Conservation (phyloP, 2,797 vertebrate genomes). For the Hyperoplus lanceolatus region DNA sequence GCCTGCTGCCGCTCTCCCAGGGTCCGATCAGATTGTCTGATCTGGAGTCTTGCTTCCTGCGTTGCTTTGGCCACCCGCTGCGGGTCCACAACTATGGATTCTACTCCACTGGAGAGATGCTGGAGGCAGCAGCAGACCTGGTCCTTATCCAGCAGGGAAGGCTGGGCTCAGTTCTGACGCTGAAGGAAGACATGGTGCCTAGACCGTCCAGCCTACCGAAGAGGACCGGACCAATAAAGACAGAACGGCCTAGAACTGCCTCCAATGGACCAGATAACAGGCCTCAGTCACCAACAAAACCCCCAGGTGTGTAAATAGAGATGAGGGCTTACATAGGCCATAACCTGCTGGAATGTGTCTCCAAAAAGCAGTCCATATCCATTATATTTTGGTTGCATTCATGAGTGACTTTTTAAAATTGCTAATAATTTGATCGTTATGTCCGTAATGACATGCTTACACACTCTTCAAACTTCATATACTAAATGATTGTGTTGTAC, state of each 20-base stretch:
- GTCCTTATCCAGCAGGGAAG: constrained; percentile 85
- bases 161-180: constrained; percentile 86
- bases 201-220: rapidly evolving
- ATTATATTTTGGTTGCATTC: neutral
- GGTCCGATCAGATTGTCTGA: constrained; percentile 88
- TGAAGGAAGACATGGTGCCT: constrained; percentile 72
- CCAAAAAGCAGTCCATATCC: neutral
- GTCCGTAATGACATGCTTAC: neutral
- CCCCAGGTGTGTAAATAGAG: constrained; percentile 49
- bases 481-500: neutral
- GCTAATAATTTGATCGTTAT: neutral
- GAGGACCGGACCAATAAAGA: constrained; percentile 18
- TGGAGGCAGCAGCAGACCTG: constrained; percentile 84
- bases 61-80: constrained; percentile 86
- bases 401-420: neutral
- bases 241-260: rapidly evolving
- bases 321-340: neutral
- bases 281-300: neutral
- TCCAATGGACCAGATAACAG: neutral
- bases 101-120: constrained; percentile 87
- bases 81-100: constrained; percentile 88
- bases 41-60: constrained; percentile 85
- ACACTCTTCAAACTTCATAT: neutral
- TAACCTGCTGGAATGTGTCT: neutral
- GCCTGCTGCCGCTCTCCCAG: constrained; percentile 47